These are phyloP conservation scores for Aulostomus chinensis DNA, from an alignment of 2,797 vertebrate genomes.

Conservation along the genomic window DNA sequence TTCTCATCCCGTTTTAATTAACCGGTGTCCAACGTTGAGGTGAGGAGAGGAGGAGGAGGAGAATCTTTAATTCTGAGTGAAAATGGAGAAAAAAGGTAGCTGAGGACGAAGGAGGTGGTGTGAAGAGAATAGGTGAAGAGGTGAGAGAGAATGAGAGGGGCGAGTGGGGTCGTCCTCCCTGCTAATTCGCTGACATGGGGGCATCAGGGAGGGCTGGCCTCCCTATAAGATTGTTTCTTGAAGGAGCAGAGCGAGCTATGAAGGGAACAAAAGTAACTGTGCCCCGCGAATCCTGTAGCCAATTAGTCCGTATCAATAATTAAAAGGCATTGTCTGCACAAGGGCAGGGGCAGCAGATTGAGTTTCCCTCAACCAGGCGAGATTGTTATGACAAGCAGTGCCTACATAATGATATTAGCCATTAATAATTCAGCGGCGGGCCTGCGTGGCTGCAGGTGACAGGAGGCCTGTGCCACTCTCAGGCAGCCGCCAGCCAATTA, in stretches of 20 bases:
- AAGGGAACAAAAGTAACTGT: conserved; percentile 83
- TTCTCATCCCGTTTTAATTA: conserved; percentile 61
- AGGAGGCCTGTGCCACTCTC: conserved; percentile 44
- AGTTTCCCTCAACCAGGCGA: conserved; percentile 84
- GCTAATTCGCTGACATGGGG: conserved; percentile 83
- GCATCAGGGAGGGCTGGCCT: conserved; percentile 66
- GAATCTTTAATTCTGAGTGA: conserved; percentile 68
- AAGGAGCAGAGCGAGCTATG: conserved; percentile 73
- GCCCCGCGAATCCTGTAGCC: conserved; percentile 92
- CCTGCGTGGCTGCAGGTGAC: conserved; percentile 77
- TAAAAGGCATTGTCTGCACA: conserved; percentile 84
- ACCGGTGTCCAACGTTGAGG: conserved; percentile 57
- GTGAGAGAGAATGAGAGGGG: conserved; percentile 24
- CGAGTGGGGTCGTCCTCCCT: conserved; percentile 62
- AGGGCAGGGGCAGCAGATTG: conserved; percentile 79
- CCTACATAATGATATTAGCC: conserved; percentile 95
- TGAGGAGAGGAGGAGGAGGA: conserved; percentile 39
- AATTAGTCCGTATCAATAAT: conserved; percentile 98
- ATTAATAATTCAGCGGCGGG: conserved; percentile 89
- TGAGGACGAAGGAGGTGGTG: conserved; percentile 10
- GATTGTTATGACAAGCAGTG: conserved; percentile 94
- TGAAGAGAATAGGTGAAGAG: conserved; percentile 6
- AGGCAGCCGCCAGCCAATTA: conserved; percentile 67
- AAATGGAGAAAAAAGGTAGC: conserved; percentile 17
- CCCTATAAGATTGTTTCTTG: conserved; percentile 81